Evolutionary conservation across 2,888 invertebrate genomes (phyloP).

Genomic region (Embidobia sp.): DNA sequence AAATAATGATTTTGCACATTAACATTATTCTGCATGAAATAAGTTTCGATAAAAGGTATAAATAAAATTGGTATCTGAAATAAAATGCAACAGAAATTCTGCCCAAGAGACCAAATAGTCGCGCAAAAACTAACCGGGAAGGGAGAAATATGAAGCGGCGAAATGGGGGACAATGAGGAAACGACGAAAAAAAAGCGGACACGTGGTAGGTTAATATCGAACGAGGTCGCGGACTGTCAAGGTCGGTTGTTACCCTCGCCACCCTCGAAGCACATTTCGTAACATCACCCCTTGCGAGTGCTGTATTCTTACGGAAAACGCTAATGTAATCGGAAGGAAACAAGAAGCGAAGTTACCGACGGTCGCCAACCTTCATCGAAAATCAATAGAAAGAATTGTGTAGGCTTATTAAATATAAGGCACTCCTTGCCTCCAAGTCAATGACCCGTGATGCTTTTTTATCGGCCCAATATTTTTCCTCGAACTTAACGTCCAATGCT

Average conservation of each 20-base stretch:
- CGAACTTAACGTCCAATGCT: too few species aligned
- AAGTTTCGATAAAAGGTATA: too few species aligned
- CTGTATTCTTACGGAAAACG: constrained; percentile 6
- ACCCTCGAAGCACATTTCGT: constrained; percentile 71
- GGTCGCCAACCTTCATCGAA: neutral
- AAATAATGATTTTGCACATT: too few species aligned
- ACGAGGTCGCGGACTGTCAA: constrained; percentile 77
- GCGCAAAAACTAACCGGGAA: too few species aligned
- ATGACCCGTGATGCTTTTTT: constrained; percentile 12
- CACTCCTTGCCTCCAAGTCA: constrained; percentile 20
- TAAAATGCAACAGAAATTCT: too few species aligned
- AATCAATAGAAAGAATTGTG: constrained; percentile 28
- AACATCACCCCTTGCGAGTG: constrained; percentile 45
- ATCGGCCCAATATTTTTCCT: neutral
- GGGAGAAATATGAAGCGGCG: constrained; percentile 13
- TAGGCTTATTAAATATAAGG: constrained; percentile 1
- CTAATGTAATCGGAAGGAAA: constrained; percentile 11
- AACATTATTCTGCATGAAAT: too few species aligned
- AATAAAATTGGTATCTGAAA: too few species aligned
- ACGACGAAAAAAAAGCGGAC: constrained; percentile 63
- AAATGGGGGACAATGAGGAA: constrained; percentile 51
- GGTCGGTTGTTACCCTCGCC: constrained; percentile 79
- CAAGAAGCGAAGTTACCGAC: neutral
- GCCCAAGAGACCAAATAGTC: too few species aligned
- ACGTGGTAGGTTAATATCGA: constrained; percentile 76